A percentile compares a stretch with the other conserved stretches of the same genome.
Conservation (phyloP, 1,140 invertebrate species). For the Vanessa atalanta region DNA sequence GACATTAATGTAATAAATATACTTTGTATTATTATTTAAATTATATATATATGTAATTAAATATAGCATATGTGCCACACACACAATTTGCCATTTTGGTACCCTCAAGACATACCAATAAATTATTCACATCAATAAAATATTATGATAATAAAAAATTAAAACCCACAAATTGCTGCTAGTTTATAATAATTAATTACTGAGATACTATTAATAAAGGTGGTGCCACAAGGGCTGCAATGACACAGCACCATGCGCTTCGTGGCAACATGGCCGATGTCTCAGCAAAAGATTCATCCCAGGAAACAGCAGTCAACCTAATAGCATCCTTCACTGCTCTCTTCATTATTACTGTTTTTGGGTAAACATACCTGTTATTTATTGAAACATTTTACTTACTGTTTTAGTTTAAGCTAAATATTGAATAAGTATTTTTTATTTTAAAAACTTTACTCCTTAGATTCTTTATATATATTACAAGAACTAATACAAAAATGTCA, state of each 20-base stretch:
- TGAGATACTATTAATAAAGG: constrained; percentile 54
- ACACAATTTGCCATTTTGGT: no score
- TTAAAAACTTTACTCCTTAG: no score
- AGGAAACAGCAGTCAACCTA: constrained; percentile 97
- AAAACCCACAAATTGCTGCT: not conserved
- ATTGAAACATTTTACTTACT: not conserved
- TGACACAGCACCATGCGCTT: constrained; percentile 95
- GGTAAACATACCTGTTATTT: constrained; percentile 37
- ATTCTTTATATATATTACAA: no score
- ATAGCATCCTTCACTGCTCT: constrained; percentile 90
- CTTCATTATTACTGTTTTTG: constrained; percentile 84
- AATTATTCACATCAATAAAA: no score
- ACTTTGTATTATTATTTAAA: no score
- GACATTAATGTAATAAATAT: no score
- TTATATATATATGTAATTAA: no score
- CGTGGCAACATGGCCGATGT: constrained; percentile 96
- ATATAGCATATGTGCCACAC: no score
- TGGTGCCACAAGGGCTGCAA: constrained; percentile 93
- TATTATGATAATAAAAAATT: no score
- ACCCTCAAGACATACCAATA: no score
- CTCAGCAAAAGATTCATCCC: constrained; percentile 96
- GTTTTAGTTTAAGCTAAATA: not conserved
- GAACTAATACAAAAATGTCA: no score
- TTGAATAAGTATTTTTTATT: no score
- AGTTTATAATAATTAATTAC: not conserved